Conservation (phyloP, 1,140 invertebrate genomes). For the Catajapyx aquilonaris region DNA sequence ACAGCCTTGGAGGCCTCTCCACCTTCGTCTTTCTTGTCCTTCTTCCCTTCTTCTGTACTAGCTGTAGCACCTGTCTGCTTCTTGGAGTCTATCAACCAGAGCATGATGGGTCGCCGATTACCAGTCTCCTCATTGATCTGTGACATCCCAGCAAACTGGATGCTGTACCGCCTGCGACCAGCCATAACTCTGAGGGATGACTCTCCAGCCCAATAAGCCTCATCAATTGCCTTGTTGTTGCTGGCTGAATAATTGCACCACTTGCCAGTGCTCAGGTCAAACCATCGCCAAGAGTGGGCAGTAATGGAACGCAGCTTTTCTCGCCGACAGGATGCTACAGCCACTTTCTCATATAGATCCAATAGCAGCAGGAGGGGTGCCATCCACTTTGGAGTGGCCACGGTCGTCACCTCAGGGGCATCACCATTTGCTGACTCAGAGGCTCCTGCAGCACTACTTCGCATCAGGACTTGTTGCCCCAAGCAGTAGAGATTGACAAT, state of each 20-base stretch:
- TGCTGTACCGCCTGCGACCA: constrained; percentile 51
- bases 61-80: constrained; percentile 7
- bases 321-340: constrained; percentile 44
- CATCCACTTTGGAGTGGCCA: constrained; percentile 52
- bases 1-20: constrained; percentile 5
- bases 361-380: constrained; percentile 53
- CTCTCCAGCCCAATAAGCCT: constrained; percentile 60
- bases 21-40: constrained; percentile 4
- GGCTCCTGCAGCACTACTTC: constrained; percentile 4
- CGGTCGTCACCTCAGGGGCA: not conserved
- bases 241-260: constrained; percentile 53
- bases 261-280: constrained; percentile 55
- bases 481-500: not conserved
- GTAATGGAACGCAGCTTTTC: constrained; percentile 20
- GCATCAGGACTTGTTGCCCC: constrained; percentile 6
- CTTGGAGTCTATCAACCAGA: constrained; percentile 30
- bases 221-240: constrained; percentile 64
- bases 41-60: constrained; percentile 1
- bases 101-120: constrained; percentile 59
- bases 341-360: constrained; percentile 62
- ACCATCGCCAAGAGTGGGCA: constrained; percentile 61
- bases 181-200: constrained; percentile 46
- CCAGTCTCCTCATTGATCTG: constrained; percentile 66
- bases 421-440: not conserved
- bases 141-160: constrained; percentile 63